Conservation (phyloP, 2,113 vertebrate species). For the Pampusana beccarii region DNA sequence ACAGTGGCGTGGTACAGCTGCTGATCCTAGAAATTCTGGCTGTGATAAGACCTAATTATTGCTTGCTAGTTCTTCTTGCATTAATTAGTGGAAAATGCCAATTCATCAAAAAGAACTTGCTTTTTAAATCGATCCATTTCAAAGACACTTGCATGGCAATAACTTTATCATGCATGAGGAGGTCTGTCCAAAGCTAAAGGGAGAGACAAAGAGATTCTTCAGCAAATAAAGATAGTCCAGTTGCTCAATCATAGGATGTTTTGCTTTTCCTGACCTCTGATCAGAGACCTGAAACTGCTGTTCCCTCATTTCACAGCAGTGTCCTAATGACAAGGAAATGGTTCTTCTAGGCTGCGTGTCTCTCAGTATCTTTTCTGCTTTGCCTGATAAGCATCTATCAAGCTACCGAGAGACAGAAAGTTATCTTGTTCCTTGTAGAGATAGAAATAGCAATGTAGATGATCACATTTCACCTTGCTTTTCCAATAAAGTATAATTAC, state of each 20-base stretch:
- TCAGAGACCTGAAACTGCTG: neutral
- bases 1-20: neutral
- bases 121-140: neutral
- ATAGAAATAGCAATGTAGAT: neutral
- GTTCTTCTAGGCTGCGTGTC: neutral
- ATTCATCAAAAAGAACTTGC: neutral
- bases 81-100: slow-evolving; percentile 1
- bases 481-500: neutral
- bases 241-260: neutral
- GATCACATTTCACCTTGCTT: neutral
- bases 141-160: neutral
- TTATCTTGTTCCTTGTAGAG: neutral
- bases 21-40: neutral
- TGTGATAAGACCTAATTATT: neutral
- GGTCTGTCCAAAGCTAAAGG: neutral
- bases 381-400: neutral
- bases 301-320: neutral
- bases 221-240: neutral
- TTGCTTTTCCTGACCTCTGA: neutral
- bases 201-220: neutral
- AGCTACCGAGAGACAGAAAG: neutral
- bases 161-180: neutral
- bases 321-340: neutral
- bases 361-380: neutral
- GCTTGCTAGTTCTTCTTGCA: neutral